Base-by-base conservation (phyloP, 2,888 invertebrate species). In the Nemotelus pantherinus region DNA sequence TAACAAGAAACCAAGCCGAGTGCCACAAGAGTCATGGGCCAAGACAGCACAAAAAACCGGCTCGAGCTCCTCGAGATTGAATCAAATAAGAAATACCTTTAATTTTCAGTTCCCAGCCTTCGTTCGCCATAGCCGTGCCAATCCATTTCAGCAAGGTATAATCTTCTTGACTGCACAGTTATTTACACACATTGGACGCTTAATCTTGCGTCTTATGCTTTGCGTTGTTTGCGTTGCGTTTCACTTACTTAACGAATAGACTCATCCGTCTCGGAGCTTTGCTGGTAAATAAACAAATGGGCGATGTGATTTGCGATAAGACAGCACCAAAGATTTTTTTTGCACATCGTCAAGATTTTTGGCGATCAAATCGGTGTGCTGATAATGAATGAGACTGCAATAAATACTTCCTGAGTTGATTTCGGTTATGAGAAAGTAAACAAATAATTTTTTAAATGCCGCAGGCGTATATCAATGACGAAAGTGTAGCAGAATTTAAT, bases 31-130 rank as follows among this genome's bases (percentile, higher is more conserved):
- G 25, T 25, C 25, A 25, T 25, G 25, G 25, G 25, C 25, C 25
- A 25, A 25, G 25, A 25, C 25, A 25, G 25, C 25, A 57, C 44
- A 57, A 45, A 39, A 50, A 70, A 68, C 70, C 63, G 77, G 70
- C 77, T 67, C 60, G 47, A 58, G 70, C 53, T 55, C 55, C 77
- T 67, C 60, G 47, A 58, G 70, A 70, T 55, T 70, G 70, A 70
- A 70, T 70, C 70, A 70, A 70, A 70, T 70, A 70, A 70, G 70
- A 70, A 70, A 70, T 70, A 39, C 70, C 65, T 65, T 25, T 25
- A 25, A 53, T 10, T 43, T 63, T 70, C 43, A 55, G 55, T 70
- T 70, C 55, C 53, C 70, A 70, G 41, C 70, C 70, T 70, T 70
- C 55, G 55, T 43, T 68, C 25, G 25, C 25, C 25, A 25, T 25